These are phyloP conservation scores for Albula glossodonta DNA, from an alignment of 2,113 vertebrate species.

Conservation along the genomic window DNA sequence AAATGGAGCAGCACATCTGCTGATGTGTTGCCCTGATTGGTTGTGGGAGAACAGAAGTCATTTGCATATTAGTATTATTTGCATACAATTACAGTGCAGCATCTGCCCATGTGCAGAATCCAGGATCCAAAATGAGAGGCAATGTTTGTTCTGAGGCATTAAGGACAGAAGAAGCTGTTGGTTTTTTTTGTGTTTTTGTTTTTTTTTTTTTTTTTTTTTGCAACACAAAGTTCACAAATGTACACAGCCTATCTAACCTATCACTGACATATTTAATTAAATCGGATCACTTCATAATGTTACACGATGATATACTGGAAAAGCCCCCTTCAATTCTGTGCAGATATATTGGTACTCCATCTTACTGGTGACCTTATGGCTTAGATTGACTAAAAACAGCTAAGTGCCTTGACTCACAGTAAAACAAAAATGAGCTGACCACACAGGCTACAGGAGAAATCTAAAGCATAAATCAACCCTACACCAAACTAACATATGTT, in stretches of 20 bases:
- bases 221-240: background rate
- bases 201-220: background rate
- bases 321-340: background rate
- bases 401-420: background rate
- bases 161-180: background rate
- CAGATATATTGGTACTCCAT: background rate
- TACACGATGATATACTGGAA: background rate
- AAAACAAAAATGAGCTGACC: conserved; percentile 6
- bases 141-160: too few species aligned
- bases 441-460: background rate
- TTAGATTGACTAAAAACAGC: background rate
- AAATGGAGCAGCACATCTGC: background rate
- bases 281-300: too few species aligned
- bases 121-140: background rate
- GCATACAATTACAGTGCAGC: background rate
- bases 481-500: background rate
- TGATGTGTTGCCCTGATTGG: background rate
- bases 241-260: background rate
- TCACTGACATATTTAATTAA: too few species aligned
- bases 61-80: background rate
- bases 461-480: conserved; percentile 7
- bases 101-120: background rate
- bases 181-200: background rate
- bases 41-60: background rate
- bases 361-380: background rate